These are phyloP conservation scores for Plusia festucae DNA, from an alignment of 2,888 invertebrate genomes.

Conservation along the genomic window DNA sequence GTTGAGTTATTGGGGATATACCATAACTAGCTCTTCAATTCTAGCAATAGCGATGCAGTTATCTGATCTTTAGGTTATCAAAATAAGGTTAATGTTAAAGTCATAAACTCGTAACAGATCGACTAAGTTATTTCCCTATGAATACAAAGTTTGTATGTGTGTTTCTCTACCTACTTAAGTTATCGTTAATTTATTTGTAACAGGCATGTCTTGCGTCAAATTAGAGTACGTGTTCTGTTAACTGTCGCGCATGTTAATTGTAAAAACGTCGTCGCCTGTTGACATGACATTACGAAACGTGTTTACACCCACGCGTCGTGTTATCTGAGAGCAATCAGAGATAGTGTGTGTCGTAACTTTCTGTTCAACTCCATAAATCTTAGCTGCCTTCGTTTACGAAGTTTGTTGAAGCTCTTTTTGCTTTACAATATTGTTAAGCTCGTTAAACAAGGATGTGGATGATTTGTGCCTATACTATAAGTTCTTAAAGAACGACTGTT, in stretches of 20 bases:
- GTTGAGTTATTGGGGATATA: too few species aligned
- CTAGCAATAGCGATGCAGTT: too few species aligned
- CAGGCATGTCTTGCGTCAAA: neutral
- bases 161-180: too few species aligned
- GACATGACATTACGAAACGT: conserved; percentile 49
- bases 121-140: too few species aligned
- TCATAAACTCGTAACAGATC: too few species aligned
- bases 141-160: too few species aligned
- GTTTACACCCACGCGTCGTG: conserved; percentile 50
- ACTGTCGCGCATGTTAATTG: conserved; percentile 43
- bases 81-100: too few species aligned
- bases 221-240: conserved; percentile 19
- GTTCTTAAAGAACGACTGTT: too few species aligned
- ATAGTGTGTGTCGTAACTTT: conserved; percentile 46
- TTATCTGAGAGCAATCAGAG: conserved; percentile 53
- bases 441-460: neutral
- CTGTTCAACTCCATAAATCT: conserved; percentile 37
- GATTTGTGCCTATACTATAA: too few species aligned
- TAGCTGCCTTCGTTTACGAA: conserved; percentile 21
- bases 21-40: too few species aligned
- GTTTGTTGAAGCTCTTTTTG: conserved; percentile 14
- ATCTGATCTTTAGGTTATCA: too few species aligned
- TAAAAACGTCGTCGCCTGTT: conserved; percentile 49
- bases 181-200: neutral
- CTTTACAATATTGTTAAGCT: conserved; percentile 8